Evolutionary conservation across 2,888 invertebrate species (phyloP), one percentile per base, ranked within the genome.

Genomic region (Torymus auratus): DNA sequence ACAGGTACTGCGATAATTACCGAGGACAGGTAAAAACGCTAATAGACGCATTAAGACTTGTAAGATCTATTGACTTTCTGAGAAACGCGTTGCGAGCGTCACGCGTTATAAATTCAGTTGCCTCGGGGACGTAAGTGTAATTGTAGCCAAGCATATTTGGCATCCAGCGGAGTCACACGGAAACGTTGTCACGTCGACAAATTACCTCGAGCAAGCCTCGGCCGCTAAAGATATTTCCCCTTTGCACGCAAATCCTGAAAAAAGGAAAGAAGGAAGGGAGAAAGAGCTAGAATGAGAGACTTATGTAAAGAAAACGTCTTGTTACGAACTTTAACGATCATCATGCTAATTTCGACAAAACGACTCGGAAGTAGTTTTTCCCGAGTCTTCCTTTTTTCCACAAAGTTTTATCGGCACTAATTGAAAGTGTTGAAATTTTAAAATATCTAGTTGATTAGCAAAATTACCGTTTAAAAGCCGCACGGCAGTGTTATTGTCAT

Each of bases 101-200:
- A 78, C 78, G 81, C 78, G 62, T 75, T 74, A 81, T 81, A 78
- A 81, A 81, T 78, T 74, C 50, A 78, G 70, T 52, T 56, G 60
- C 56, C 70, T 11, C 65, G 64, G 55, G 62, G 64, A 70, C 67
- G 67, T 68, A 72, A 75, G 71, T 78, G 78, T 78, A 82, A 82
- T 82, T 78, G 74, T 75, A 78, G 17, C 68, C 72, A 62, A 58
- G 71, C 61, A 78, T 68, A 76, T 82, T 79, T 72, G 75, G 67
- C 75, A 78, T 78, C 53, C 23, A 58, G 50, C 15, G 52, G 64
- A 79, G 75, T 79, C 72, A 78, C 81, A 83, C 77, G 79, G 73
- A 81, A 83, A 81, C 72, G 67, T 82, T 83, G 78, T 80, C 82
- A 56, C 78, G 75, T 80, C 74, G 71, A 82, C 80, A 83, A 83